phyloP scores from a whole-genome alignment of 2,797 vertebrate genomes.

The Chiloscyllium punctatum region DNA sequence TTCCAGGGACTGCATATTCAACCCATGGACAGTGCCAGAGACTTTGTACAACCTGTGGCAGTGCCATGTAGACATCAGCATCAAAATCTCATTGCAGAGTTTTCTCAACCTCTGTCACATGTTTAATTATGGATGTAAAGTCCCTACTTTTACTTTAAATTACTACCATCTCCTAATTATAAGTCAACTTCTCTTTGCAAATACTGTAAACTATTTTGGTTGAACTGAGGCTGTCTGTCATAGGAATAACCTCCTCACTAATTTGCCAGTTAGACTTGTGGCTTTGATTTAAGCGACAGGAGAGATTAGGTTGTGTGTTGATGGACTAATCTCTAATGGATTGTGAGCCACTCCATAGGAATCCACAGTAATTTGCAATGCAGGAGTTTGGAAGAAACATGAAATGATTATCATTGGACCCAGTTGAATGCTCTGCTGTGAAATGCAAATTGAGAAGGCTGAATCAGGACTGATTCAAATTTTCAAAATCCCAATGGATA shows the following conservation, averaged over 20 bases:
- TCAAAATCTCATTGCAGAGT: no score
- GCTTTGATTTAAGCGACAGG: background rate
- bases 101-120: background rate
- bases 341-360: background rate
- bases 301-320: background rate
- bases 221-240: background rate
- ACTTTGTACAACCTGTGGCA: no score
- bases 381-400: background rate
- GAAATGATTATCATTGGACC: background rate
- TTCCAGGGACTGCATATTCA: no score
- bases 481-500: background rate
- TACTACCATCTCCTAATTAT: background rate
- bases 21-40: no score
- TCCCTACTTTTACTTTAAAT: background rate
- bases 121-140: background rate
- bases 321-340: background rate
- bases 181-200: background rate
- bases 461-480: background rate
- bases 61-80: no score
- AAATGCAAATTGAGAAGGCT: background rate
- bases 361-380: background rate
- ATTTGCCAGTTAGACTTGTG: background rate
- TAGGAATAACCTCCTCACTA: background rate
- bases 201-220: background rate
- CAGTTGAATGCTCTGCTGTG: background rate